Evolutionary conservation across 2,797 vertebrate genomes (phyloP), one percentile per base, ranked within the genome.

Genomic region (Bradypus variegatus): DNA sequence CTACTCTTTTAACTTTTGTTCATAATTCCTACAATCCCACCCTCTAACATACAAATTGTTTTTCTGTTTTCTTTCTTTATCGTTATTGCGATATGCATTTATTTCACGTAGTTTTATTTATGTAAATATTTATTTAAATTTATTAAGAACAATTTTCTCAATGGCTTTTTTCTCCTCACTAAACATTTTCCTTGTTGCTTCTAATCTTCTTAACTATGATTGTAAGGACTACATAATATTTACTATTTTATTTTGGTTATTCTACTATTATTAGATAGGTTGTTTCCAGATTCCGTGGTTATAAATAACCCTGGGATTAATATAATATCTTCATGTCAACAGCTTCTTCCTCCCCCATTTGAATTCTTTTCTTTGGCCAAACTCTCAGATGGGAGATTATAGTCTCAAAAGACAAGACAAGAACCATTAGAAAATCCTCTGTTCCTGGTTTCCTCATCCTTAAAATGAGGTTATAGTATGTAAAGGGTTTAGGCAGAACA

Each of bases 181-280:
- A 48, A 62, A 60, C 50, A 33, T 58, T 29, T 91, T 81, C 27
- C 8, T 78, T 27, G 12, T 36, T 29, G n/a, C 48, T 92, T 76
- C 79, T 72, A 62, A 41, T 80, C 45, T 75, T 92, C 38, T 25
- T 60, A 55, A 72, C 82, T 80, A 38, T 60, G 48, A 36, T 80
- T 45, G 14, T 82, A 86, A 50, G n/a, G 27, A 58, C 7, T 73
- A 23, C 14, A 10, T 73, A 48, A 45, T 80, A 77, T 77, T 95
- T 76, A 8, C 13, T 83, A 15, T 89, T 94, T 94, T 78, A 87
- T 70, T 88, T 45, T 76, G 33, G 36, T 85, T 80, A 75, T 92
- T 92, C 8, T 70, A 25, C 38, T 36, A 55, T 93, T 86, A 41
- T 79, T 91, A 72, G 64, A n/a, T 36, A 80, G n/a, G n/a, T 70